Conservation (phyloP, 2,113 vertebrate genomes). For the Daphoenositta chrysoptera region DNA sequence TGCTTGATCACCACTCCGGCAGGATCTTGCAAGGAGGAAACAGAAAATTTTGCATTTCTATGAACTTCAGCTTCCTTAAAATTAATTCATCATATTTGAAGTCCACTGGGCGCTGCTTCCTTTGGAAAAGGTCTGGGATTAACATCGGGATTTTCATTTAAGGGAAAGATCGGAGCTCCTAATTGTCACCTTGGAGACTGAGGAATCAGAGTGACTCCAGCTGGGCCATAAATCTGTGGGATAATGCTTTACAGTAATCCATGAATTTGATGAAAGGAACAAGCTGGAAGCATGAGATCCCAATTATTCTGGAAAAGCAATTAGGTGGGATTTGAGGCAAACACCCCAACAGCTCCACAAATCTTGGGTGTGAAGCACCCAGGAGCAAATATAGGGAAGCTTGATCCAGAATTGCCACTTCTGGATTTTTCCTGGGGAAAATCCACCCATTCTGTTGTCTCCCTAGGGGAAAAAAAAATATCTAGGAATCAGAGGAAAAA, state of each 20-base stretch:
- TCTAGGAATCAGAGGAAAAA: neutral
- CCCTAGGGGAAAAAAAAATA: neutral
- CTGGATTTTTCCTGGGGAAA: neutral
- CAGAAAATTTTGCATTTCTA: neutral
- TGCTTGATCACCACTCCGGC: rapidly evolving
- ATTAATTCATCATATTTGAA: neutral
- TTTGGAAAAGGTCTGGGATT: neutral
- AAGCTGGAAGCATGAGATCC: neutral
- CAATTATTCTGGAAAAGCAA: neutral
- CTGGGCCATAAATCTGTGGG: neutral
- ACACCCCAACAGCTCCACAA: neutral
- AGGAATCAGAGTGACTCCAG: neutral
- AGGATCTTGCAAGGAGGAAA: neutral
- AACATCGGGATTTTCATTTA: neutral
- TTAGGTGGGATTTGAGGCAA: neutral
- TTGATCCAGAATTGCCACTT: neutral
- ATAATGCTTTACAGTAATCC: neutral
- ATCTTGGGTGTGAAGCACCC: neutral
- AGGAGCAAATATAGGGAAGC: neutral
- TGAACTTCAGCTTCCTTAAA: neutral
- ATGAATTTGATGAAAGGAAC: neutral
- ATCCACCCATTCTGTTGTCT: neutral
- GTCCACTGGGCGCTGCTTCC: rapidly evolving
- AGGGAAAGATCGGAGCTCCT: neutral
- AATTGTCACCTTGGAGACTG: neutral